Evolutionary conservation across 2,888 invertebrate genomes (phyloP).

Genomic region (Idaea aversata): DNA sequence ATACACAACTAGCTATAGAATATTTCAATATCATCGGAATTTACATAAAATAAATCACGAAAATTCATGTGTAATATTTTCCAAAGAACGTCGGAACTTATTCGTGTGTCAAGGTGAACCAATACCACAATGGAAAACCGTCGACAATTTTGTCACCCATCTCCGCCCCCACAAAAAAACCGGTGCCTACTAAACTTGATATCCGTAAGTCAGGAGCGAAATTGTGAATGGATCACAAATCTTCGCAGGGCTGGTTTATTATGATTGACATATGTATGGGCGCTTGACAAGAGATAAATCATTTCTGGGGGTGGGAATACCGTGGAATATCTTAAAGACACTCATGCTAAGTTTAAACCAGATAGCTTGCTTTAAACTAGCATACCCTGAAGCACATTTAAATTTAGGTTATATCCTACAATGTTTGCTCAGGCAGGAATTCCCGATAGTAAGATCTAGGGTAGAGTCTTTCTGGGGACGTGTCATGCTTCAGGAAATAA

Average conservation of each 20-base stretch:
- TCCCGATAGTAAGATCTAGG: too few relatives aligned
- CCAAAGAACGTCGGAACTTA: background rate
- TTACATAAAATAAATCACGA: background rate
- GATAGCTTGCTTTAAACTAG: too few relatives aligned
- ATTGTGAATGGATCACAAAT: slow-evolving; percentile 1
- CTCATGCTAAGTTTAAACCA: too few relatives aligned
- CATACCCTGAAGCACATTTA: too few relatives aligned
- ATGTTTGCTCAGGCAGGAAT: too few relatives aligned
- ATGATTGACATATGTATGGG: background rate
- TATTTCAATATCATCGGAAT: background rate
- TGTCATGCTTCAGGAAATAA: too few relatives aligned
- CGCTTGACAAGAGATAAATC: background rate
- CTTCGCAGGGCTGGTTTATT: background rate
- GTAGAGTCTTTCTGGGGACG: too few relatives aligned
- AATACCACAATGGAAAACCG: background rate
- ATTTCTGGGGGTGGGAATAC: too few relatives aligned
- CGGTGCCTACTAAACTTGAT: background rate
- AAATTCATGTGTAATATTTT: background rate
- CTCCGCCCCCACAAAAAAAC: background rate
- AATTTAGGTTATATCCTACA: too few relatives aligned
- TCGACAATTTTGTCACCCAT: background rate
- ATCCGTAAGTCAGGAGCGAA: background rate
- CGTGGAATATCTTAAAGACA: too few relatives aligned
- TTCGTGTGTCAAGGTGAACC: background rate
- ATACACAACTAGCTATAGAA: background rate